A percentile compares a stretch with the other conserved stretches of the same genome.
These are phyloP conservation scores for Phyllotreta striolata DNA, from an alignment of 2,888 invertebrate species.

Conservation along the genomic window DNA sequence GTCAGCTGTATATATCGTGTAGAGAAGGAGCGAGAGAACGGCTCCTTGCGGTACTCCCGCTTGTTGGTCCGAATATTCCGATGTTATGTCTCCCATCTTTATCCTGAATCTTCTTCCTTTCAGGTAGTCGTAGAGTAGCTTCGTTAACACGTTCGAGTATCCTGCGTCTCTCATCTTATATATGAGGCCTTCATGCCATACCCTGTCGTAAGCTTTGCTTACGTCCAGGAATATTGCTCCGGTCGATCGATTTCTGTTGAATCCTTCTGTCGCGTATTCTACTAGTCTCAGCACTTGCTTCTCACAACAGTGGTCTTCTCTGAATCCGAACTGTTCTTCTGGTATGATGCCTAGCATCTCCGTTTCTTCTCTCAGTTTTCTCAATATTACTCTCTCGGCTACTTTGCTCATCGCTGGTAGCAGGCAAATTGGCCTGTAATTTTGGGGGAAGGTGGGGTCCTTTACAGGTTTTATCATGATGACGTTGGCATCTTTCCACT, in stretches of 20 bases:
- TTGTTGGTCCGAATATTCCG: no score
- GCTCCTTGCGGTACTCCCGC: no score
- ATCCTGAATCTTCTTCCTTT: not conserved
- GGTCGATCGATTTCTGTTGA: no score
- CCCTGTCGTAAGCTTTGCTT: not conserved
- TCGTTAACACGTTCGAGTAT: not conserved
- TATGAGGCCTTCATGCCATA: not conserved
- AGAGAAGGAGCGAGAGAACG: no score
- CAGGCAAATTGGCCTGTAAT: no score
- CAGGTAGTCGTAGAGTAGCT: not conserved
- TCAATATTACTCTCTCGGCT: no score
- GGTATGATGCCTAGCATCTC: not conserved
- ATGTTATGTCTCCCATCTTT: no score
- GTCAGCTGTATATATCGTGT: no score
- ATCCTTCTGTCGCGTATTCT: not conserved
- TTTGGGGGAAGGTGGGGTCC: no score
- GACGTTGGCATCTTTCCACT: no score
- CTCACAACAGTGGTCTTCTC: not conserved
- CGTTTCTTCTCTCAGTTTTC: not conserved
- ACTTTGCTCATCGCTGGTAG: no score
- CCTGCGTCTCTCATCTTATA: not conserved
- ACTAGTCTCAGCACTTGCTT: not conserved
- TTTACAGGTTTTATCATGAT: no score
- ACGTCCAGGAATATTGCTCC: not conserved
- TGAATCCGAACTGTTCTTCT: constrained; percentile 2